Base-by-base conservation (phyloP, 2,888 invertebrate genomes). In the Sycophila texana region DNA sequence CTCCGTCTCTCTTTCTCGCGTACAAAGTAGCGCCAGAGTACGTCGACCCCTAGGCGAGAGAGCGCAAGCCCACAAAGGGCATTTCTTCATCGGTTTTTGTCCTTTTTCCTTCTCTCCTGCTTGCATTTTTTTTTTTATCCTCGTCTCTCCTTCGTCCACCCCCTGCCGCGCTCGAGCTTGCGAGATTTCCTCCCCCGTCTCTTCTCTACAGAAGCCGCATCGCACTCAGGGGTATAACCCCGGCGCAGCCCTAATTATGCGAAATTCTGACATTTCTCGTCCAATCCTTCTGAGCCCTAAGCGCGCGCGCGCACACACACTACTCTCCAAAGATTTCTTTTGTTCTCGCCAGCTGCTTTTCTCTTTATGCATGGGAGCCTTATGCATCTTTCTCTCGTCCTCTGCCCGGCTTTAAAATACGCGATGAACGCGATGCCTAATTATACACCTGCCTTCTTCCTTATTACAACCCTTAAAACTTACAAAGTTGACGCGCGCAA, bases 401-500 rank as follows among this genome's bases (percentile, higher is more conserved):
- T 53, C 67, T 10, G 20, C 3, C 14, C 51, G 10, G 22, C n/a
- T 4, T 39, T 60, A 74, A 74, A 65, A 20, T 73, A 73, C 30
- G 53, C 53, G 39, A 16, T 49, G 18, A 66, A 26, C 20, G 22
- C 61, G 53, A 77, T 60, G 80, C 71, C 63, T 73, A 80, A 80
- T 80, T 76, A 70, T 55, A 47, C 26, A 26, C 26, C 26, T 26
- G 26, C 77, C 22, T 66, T 13, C 30, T 26, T 72, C 16, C n/a
- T 70, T 39, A 55, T 72, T 67, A 67, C 18, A 51, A 53, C 68
- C 53, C 74, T 79, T 81, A 68, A 72, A 71, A 18, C 57, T 75
- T 81, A 76, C 71, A 76, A 67, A 79, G 60, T 76, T 79, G 60
- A 76, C 73, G 74, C 79, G 81, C 80, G 79, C 82, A 83, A 83